Percentiles rank a stretch among this genome's conserved stretches.
phyloP scores from a whole-genome alignment of 2,888 invertebrate species.

The Lamproptera curius region DNA sequence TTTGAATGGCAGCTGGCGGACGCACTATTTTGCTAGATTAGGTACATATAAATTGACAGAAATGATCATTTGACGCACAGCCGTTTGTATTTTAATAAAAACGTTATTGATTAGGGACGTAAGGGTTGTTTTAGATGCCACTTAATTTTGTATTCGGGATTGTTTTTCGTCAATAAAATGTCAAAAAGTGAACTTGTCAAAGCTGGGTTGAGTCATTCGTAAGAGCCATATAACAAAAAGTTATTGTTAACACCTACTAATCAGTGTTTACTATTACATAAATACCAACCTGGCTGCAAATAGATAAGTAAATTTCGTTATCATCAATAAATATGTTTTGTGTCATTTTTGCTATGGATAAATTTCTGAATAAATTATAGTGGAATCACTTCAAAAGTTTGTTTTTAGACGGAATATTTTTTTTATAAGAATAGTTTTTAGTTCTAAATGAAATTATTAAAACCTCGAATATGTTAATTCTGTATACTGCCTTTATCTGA shows the following conservation, averaged over 20 bases:
- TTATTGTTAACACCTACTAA: slow-evolving; percentile 37
- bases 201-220: slow-evolving; percentile 75
- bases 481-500: too few species aligned
- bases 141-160: slow-evolving; percentile 46
- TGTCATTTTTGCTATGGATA: neutral
- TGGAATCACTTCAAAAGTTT: too few species aligned
- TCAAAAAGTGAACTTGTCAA: slow-evolving; percentile 76
- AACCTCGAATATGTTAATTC: too few species aligned
- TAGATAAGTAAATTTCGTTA: slow-evolving; percentile 23
- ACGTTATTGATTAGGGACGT: slow-evolving; percentile 29
- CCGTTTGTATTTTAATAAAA: slow-evolving; percentile 40
- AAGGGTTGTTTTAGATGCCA: slow-evolving; percentile 34
- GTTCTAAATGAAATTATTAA: too few species aligned
- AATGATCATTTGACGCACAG: slow-evolving; percentile 8
- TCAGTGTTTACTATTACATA: slow-evolving; percentile 42
- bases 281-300: slow-evolving; percentile 12
- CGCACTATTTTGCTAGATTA: slow-evolving; percentile 68
- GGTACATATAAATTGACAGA: slow-evolving; percentile 38
- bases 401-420: too few species aligned
- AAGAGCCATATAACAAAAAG: slow-evolving; percentile 46
- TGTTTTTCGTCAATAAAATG: slow-evolving; percentile 70
- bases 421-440: too few species aligned
- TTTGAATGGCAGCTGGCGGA: slow-evolving; percentile 77
- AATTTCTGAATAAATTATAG: neutral
- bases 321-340: slow-evolving; percentile 20